Evolutionary conservation across 2,797 vertebrate genomes (phyloP).

Genomic region (Lepilemur ruficaudatus): DNA sequence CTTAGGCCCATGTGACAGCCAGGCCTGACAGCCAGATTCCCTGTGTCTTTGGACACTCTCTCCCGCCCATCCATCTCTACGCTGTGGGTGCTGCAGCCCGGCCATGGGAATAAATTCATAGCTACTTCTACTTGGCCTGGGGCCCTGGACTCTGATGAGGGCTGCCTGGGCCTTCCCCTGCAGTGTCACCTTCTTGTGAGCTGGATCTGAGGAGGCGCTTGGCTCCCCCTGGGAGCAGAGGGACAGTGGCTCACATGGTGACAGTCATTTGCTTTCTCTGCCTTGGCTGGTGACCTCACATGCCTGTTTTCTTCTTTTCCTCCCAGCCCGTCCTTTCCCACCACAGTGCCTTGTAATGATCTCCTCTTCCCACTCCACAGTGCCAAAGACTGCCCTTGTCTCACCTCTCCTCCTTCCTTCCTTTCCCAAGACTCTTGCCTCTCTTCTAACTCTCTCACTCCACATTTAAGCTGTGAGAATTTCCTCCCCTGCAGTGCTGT

Average conservation of each 20-base stretch:
- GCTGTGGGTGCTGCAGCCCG: background rate
- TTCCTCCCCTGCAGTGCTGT: background rate
- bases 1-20: background rate
- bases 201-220: background rate
- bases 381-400: background rate
- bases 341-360: background rate
- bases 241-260: fast-evolving
- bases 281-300: background rate
- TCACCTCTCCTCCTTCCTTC: background rate
- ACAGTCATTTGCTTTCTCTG: background rate
- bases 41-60: background rate
- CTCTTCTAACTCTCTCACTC: background rate
- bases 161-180: background rate
- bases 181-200: background rate
- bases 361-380: too few species aligned
- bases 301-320: background rate
- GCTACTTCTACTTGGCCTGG: background rate
- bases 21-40: background rate
- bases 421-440: background rate
- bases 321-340: background rate
- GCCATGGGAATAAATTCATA: background rate
- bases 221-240: background rate
- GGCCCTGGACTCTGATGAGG: background rate
- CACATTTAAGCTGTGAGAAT: background rate
- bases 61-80: background rate